Evolutionary conservation across 30 jellyfish, hydroid and myxozoan species (phyloP).

Genomic region (Aurelia sp.): DNA sequence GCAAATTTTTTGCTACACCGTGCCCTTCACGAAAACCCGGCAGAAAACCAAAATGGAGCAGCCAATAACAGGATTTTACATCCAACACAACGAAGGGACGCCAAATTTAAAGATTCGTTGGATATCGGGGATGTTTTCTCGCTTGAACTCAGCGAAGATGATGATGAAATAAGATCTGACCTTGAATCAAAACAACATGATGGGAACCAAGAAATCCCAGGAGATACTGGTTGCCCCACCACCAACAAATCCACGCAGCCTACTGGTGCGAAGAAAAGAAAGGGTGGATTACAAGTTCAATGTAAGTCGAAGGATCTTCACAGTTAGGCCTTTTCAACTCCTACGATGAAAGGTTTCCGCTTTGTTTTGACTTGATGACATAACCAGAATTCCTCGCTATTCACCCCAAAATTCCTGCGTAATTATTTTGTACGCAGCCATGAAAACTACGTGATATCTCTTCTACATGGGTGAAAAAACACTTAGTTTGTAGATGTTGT

Average conservation of each 20-base stretch:
- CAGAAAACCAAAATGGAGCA: slow-evolving; percentile 45
- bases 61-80: neutral
- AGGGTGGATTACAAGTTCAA: slow-evolving; percentile 69
- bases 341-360: too few species aligned
- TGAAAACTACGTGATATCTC: too few species aligned
- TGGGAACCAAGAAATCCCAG: slow-evolving; percentile 34
- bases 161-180: slow-evolving; percentile 4
- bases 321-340: neutral
- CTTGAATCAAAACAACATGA: slow-evolving; percentile 31
- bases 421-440: too few species aligned
- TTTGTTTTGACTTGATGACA: too few species aligned
- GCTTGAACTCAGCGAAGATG: neutral
- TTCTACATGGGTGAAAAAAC: too few species aligned
- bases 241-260: slow-evolving; percentile 64
- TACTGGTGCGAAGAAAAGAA: slow-evolving; percentile 72
- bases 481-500: too few species aligned
- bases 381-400: too few species aligned
- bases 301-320: slow-evolving; percentile 43
- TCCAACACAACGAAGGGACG: slow-evolving; percentile 4
- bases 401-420: too few species aligned
- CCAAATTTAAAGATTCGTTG: slow-evolving; percentile 4
- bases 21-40: slow-evolving; percentile 73
- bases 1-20: slow-evolving; percentile 74
- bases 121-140: slow-evolving; percentile 10
- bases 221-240: slow-evolving; percentile 27